phyloP scores from a whole-genome alignment of 2,888 invertebrate genomes.

The Drosophila koepferae region DNA sequence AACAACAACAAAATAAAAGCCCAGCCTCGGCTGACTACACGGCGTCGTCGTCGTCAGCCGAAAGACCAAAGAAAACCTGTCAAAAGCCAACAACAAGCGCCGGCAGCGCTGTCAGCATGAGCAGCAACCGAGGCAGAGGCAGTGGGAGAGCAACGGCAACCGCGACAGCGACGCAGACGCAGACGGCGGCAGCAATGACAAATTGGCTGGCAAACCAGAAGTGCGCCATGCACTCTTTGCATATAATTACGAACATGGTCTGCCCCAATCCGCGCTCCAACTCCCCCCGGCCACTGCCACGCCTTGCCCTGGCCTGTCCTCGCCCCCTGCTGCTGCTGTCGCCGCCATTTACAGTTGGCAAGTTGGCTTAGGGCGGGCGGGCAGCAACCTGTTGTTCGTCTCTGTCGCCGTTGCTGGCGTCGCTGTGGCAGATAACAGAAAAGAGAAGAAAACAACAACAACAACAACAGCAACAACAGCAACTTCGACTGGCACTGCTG shows the following conservation, averaged over 20 bases:
- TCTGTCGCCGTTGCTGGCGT: slow-evolving; percentile 29
- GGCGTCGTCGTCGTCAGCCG: slow-evolving; percentile 11
- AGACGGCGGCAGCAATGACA: slow-evolving; percentile 56
- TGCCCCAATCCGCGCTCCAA: slow-evolving; percentile 16
- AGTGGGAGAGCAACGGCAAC: background rate
- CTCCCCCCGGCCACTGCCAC: background rate
- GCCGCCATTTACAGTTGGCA: slow-evolving; percentile 21
- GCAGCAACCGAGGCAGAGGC: background rate
- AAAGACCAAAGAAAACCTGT: slow-evolving; percentile 55
- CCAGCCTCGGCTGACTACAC: slow-evolving; percentile 11
- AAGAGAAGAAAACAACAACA: slow-evolving; percentile 13
- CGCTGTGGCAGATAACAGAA: slow-evolving; percentile 15
- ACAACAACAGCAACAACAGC: background rate
- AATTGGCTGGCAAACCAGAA: slow-evolving; percentile 74
- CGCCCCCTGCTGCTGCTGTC: background rate
- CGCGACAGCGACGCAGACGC: slow-evolving; percentile 21
- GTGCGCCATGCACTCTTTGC: slow-evolving; percentile 73
- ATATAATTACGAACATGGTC: slow-evolving; percentile 52
- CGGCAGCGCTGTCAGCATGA: slow-evolving; percentile 27
- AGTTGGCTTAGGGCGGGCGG: slow-evolving; percentile 41
- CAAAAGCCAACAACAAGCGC: slow-evolving; percentile 42
- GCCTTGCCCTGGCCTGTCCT: background rate
- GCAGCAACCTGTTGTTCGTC: slow-evolving; percentile 54
- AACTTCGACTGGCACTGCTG: slow-evolving; percentile 10
- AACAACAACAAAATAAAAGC: slow-evolving; percentile 31